Base-by-base conservation (phyloP, 2,113 vertebrate species). In the Notiomystis cincta region DNA sequence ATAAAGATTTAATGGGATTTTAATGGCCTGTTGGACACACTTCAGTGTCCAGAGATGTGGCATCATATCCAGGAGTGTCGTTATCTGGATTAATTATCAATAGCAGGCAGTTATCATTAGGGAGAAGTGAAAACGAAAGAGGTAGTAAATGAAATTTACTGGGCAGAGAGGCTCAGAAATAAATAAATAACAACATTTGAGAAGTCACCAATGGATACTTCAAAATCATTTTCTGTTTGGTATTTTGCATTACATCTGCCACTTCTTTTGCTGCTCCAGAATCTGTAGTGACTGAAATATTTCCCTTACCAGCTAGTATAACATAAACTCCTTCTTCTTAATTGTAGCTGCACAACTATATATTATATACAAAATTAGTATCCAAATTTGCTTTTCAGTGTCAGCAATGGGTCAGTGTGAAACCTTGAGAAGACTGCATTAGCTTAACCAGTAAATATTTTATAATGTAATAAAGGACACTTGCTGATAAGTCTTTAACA, bases 31-130 rank as follows among this genome's bases (percentile, higher is more conserved):
- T 97, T 98, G 97, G 98, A 98, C 97, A 98, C 97, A 98, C 97
- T 98, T 98, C 97, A 96, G 94, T 94, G 96, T 98, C 98, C 97
- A 96, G 97, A 98, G 97, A 98, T 96, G 91, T 94, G 92, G 94
- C 85, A 91, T 97, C 97, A 95, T 95, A 97, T 96, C 85, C 95
- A 96, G 84, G 82, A 96, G 95, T 96, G 92, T 97, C 93, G 72
- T 98, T 98, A 98, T 97, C 97, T 96, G 91, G 93, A 98, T 98
- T 98, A 98, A 98, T 98, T 98, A 97, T 96, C 94, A 98, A 96
- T 97, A 97, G 91, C 10, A 2, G 90, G 89, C 91, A 97, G 91
- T 95, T 95, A 96, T 88, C 95, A 97, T 98, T 97, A 98, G 76
- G 94, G 51, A 78, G 53, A 94, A 96, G 62, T 90, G 87, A 95